Conservation (phyloP, 1,140 invertebrate genomes). For the Drosophila grimshawi region DNA sequence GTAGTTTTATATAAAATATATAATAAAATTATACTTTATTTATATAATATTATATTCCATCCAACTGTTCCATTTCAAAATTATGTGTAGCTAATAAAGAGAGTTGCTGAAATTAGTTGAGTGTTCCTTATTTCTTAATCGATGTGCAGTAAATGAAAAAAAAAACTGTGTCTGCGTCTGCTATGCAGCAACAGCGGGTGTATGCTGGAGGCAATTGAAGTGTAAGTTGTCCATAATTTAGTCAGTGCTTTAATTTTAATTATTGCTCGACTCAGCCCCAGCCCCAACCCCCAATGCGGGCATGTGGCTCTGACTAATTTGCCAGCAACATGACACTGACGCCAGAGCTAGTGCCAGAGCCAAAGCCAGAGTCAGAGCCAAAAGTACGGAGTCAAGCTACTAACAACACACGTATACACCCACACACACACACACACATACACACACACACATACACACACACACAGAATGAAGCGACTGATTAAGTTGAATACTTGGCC, state of each 20-base stretch:
- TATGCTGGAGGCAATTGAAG: conserved; percentile 4
- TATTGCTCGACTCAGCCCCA: conserved; percentile 41
- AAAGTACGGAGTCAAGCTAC: conserved; percentile 1
- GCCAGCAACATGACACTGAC: conserved; percentile 75
- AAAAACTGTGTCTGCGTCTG: conserved; percentile 34
- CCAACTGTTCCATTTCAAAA: no score
- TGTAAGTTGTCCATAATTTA: conserved; percentile 55
- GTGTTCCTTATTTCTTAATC: background rate
- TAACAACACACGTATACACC: background rate
- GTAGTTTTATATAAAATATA: no score
- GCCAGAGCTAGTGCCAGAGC: conserved; percentile 35
- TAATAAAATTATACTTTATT: no score
- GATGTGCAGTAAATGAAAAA: background rate
- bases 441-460: background rate
- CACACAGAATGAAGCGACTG: conserved; percentile 45
- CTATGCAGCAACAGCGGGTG: background rate
- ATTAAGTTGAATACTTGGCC: conserved; percentile 75
- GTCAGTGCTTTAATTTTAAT: conserved; percentile 80
- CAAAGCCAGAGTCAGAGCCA: background rate
- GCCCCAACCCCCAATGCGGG: background rate
- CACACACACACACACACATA: background rate
- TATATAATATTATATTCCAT: no score
- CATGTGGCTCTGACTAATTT: conserved; percentile 68
- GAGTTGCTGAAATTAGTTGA: no score
- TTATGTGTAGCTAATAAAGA: no score